Conservation (phyloP, 1,140 invertebrate genomes). For the Diprion similis region DNA sequence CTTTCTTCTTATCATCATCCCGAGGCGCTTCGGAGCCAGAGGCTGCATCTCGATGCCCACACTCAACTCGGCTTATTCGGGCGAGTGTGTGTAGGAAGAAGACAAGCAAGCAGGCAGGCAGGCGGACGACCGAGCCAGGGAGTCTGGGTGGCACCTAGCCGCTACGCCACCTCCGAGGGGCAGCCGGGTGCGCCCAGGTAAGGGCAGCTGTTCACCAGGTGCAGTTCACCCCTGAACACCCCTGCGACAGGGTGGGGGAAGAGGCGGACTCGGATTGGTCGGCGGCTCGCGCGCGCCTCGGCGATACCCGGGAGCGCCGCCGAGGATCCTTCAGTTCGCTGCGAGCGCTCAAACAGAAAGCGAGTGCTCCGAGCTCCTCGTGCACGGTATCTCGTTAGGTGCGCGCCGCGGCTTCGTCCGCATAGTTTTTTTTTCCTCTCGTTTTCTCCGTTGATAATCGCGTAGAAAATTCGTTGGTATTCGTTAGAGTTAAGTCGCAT, state of each 20-base stretch:
- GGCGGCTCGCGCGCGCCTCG: slow-evolving; percentile 53
- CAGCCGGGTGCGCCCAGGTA: slow-evolving; percentile 52
- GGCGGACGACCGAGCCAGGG: slow-evolving; percentile 11
- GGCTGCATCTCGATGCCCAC: too few relatives aligned
- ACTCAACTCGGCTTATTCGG: too few relatives aligned
- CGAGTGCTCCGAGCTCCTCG: slow-evolving; percentile 28
- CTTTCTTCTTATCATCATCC: too few relatives aligned
- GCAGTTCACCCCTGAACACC: slow-evolving; percentile 26
- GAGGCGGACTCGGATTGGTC: slow-evolving; percentile 40
- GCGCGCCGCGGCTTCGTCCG: neutral
- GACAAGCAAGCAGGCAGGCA: slow-evolving; percentile 12
- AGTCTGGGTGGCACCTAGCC: slow-evolving; percentile 16
- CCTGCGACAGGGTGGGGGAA: slow-evolving; percentile 4
- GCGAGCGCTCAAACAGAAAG: slow-evolving; percentile 38
- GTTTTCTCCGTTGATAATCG: too few relatives aligned
- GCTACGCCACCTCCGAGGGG: slow-evolving; percentile 26
- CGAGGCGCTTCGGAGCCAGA: too few relatives aligned
- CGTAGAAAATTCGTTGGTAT: too few relatives aligned
- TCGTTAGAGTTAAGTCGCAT: too few relatives aligned
- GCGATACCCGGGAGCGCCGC: slow-evolving; percentile 44
- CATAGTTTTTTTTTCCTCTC: too few relatives aligned
- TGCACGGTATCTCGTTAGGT: neutral
- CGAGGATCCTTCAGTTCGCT: slow-evolving; percentile 49
- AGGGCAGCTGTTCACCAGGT: slow-evolving; percentile 56
- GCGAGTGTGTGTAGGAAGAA: neutral